A percentile compares a stretch with the other conserved stretches of the same genome.
Evolutionary conservation across 2,113 vertebrate genomes (phyloP).

Genomic region (Heloderma charlesbogerti): DNA sequence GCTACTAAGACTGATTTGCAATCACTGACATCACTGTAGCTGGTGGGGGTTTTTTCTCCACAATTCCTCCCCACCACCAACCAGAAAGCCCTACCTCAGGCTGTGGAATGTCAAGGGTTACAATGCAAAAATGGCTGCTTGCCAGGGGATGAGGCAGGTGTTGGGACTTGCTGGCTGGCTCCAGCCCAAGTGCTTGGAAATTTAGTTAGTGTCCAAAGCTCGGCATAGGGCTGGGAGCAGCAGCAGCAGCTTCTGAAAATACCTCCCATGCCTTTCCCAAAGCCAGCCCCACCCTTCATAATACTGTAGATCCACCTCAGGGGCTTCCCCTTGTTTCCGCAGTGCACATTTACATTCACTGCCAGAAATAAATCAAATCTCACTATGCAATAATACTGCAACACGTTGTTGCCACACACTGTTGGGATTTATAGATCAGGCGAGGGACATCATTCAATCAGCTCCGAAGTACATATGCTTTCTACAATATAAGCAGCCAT

Average conservation of each 20-base stretch:
- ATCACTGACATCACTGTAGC: background rate
- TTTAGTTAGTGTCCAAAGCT: background rate
- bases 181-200: background rate
- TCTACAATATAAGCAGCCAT: background rate
- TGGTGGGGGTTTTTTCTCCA: too few species aligned
- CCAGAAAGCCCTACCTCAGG: background rate
- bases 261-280: background rate
- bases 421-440: background rate
- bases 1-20: too few species aligned
- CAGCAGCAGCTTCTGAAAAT: background rate
- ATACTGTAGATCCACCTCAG: background rate
- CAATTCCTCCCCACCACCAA: background rate
- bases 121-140: background rate
- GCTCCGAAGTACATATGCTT: background rate
- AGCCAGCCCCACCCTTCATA: background rate
- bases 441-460: background rate
- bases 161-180: conserved; percentile 7
- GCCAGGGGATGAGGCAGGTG: background rate
- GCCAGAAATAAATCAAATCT: background rate
- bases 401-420: background rate
- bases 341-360: background rate
- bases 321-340: background rate
- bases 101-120: background rate
- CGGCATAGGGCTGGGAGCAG: background rate
- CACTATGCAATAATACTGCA: background rate